Evolutionary conservation across 2,888 invertebrate species (phyloP).

Genomic region (Vesta saturnalis): DNA sequence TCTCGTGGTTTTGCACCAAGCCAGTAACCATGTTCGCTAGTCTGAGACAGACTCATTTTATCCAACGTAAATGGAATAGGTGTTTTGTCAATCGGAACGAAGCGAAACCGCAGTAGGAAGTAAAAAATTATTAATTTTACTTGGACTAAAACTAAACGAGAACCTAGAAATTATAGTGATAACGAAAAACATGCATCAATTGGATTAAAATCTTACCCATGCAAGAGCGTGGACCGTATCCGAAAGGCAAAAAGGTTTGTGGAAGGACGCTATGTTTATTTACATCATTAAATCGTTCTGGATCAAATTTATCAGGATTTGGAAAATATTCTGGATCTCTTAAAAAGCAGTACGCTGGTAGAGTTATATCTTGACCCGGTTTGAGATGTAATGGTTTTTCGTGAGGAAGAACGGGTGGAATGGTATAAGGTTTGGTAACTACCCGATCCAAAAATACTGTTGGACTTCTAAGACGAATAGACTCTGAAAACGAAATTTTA

Average conservation of each 20-base stretch:
- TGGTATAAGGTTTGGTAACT: constrained; percentile 63
- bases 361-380: constrained; percentile 62
- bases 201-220: constrained; percentile 49
- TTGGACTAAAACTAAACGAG: background rate
- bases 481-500: background rate
- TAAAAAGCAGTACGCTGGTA: constrained; percentile 65
- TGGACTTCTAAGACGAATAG: background rate
- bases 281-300: constrained; percentile 66
- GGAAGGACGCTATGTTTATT: constrained; percentile 64
- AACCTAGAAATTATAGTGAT: background rate
- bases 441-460: constrained; percentile 56
- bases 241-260: constrained; percentile 66
- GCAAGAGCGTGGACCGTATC: constrained; percentile 59
- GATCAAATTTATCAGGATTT: constrained; percentile 65
- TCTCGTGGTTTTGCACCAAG: background rate
- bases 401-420: constrained; percentile 56
- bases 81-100: background rate
- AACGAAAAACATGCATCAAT: background rate
- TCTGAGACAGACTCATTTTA: background rate
- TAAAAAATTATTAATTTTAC: background rate
- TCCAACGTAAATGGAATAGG: background rate
- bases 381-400: constrained; percentile 53
- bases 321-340: constrained; percentile 67
- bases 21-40: background rate
- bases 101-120: background rate